phyloP scores from a whole-genome alignment of 2,888 invertebrate genomes.

The Drosophila silvestris region DNA sequence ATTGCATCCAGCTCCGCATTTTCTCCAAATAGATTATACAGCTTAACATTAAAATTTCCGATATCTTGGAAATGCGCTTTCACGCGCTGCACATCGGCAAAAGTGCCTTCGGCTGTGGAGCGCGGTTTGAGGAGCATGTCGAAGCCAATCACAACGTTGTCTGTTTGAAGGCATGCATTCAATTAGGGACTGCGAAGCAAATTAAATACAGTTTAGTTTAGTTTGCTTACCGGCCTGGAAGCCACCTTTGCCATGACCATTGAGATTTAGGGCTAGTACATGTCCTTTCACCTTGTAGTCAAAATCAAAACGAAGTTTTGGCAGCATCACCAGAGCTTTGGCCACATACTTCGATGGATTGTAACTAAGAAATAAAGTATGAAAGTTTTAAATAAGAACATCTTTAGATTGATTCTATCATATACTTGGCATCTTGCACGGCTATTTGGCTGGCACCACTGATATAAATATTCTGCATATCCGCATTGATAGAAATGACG shows the following conservation, averaged over 20 bases:
- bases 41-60: slow-evolving; percentile 88
- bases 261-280: slow-evolving; percentile 88
- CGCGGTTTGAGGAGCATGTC: slow-evolving; percentile 46
- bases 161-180: slow-evolving; percentile 21
- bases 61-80: slow-evolving; percentile 87
- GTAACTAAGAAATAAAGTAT: slow-evolving; percentile 29
- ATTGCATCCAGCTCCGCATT: slow-evolving; percentile 86
- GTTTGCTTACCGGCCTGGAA: slow-evolving; percentile 88
- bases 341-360: slow-evolving; percentile 39
- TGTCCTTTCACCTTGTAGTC: slow-evolving; percentile 88
- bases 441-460: slow-evolving; percentile 88
- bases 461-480: slow-evolving; percentile 88
- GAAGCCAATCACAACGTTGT: slow-evolving; percentile 40
- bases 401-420: background rate
- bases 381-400: slow-evolving; percentile 31
- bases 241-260: slow-evolving; percentile 86
- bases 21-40: slow-evolving; percentile 88
- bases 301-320: slow-evolving; percentile 88
- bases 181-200: too few relatives aligned
- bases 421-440: slow-evolving; percentile 87
- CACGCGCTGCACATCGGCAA: slow-evolving; percentile 88
- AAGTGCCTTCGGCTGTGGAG: slow-evolving; percentile 83
- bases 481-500: slow-evolving; percentile 87
- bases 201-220: background rate
- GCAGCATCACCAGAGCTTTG: slow-evolving; percentile 85